Base-by-base conservation (phyloP, 2,888 invertebrate genomes). In the Augiades crinisus region DNA sequence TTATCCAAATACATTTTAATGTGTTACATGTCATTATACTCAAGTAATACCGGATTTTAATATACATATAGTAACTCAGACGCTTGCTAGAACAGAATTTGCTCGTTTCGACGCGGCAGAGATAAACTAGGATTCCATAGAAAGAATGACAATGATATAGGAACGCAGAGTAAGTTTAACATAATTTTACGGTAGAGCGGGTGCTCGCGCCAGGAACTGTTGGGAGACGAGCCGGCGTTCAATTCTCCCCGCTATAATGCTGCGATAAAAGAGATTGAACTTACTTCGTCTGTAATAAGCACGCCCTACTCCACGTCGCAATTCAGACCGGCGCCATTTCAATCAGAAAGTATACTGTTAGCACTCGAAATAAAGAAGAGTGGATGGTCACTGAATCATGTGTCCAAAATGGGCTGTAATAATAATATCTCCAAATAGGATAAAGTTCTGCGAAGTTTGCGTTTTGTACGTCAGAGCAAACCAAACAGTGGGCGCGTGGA, bases 251-350 rank as follows among this genome's bases (percentile, higher is more conserved):
- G 75, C 79, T 80, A 76, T 84, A 85, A 83, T 76, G 72, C 77
- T 62, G 60, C 82, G 81, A 86, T 87, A 86, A 85, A 86, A 81
- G 73, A 86, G 81, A 88, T 87, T 85, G 87, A 82, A 82, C 78
- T 80, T 73, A 80, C 78, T 81, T 74, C 70, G 75, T 72, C 73
- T 73, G 78, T 81, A 80, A 81, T 83, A 85, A 81, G 78, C 75
- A 78, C 69, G 68, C 68, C 67, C 60, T 69, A 65, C 69, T 75
- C 62, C 61, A 63, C 62, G 63, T 61, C 59, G 65, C 75, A 72
- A 68, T 73, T 74, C 64, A 64, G 67, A 64, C 69, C 62, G 68
- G 60, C 59, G 68, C 65, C 61, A 59, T 75, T 75, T 72, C 67
- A 68, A 75, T 75, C 67, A 67, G 65, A 69, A 68, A 71, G 74